A percentile compares a stretch with the other conserved stretches of the same genome.
phyloP scores from a whole-genome alignment of 2,113 vertebrate species.

The Chroicocephalus ridibundus region DNA sequence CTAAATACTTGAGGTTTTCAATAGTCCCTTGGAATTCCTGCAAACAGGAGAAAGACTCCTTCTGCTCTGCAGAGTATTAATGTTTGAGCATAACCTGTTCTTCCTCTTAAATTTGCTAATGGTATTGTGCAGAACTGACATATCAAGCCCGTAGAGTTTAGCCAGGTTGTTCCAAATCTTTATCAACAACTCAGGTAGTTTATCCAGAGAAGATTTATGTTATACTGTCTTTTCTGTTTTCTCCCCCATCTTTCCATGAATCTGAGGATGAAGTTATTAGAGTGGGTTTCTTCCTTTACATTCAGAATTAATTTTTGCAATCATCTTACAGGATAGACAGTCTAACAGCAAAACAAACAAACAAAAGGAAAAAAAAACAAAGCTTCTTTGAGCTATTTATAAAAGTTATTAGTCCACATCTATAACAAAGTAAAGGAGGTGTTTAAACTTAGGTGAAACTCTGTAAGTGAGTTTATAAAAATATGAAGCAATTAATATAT shows the following conservation, averaged over 20 bases:
- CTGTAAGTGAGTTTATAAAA: background rate
- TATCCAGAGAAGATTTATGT: background rate
- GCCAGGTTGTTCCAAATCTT: background rate
- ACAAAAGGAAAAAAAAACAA: background rate
- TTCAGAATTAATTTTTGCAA: background rate
- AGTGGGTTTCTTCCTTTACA: background rate
- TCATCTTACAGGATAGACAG: rapidly evolving
- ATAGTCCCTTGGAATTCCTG: background rate
- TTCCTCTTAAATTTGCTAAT: background rate
- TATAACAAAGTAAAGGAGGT: background rate
- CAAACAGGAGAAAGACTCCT: background rate
- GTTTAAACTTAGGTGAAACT: background rate
- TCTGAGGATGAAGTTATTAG: background rate
- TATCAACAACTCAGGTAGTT: background rate
- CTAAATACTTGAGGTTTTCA: background rate
- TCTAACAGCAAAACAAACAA: background rate
- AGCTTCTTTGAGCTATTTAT: background rate
- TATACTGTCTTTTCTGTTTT: background rate
- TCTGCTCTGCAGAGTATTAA: background rate
- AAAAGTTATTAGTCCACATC: background rate
- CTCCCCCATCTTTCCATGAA: background rate
- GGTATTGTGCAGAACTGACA: background rate
- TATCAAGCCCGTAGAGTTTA: background rate
- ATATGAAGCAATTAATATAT: background rate
- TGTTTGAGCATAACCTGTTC: background rate